Base-by-base conservation (phyloP, 1,140 invertebrate species). In the Charaxes varanes region DNA sequence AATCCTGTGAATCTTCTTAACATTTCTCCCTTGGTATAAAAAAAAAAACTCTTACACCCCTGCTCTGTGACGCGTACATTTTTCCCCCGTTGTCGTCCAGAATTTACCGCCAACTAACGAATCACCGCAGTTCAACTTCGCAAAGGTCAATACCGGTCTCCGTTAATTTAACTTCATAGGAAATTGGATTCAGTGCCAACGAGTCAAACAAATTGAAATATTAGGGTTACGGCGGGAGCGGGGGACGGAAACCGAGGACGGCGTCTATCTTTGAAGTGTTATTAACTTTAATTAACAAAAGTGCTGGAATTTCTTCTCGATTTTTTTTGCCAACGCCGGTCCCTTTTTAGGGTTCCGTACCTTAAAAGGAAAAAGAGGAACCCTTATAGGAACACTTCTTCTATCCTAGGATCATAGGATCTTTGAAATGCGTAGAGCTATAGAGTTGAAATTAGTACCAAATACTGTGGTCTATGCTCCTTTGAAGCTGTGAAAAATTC, bases 81-180 rank as follows among this genome's bases (percentile, higher is more conserved):
- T 35, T 35, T 24, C 33, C 11, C 12, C 8, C 21, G 11, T 8
- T 13, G 5, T 14, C 11, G 8, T 14, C 4, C 3, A 18, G 6
- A 28, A 32, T 41, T 32, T 41, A 22, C 37, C 37, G 37, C 24
- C 12, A 31, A 26, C 24, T 38, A 38, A 14, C 37, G 18, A 41
- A 35, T 24, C 11, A 44, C 32, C 11, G 7, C 19, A 36, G 17
- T 23, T 19, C 27, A 17, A 32, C 32, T 37, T 41, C 27, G 16
- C 24, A 42, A 42, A 52, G 49, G 49, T 52, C 49, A 52, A 47
- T 32, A 47, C 22, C 24, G 28, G 11, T 28, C 34, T 33, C 17
- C 31, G 40, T 49, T 52, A 52, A 52, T 52, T 52, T 46, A 47
- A 52, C 43, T 52, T 46, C 33, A 49, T 47, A 46, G 43, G 49